Percentiles rank a stretch among this genome's conserved stretches.
Conservation (phyloP, 1,140 invertebrate species). For the Scaptomyza graminum region DNA sequence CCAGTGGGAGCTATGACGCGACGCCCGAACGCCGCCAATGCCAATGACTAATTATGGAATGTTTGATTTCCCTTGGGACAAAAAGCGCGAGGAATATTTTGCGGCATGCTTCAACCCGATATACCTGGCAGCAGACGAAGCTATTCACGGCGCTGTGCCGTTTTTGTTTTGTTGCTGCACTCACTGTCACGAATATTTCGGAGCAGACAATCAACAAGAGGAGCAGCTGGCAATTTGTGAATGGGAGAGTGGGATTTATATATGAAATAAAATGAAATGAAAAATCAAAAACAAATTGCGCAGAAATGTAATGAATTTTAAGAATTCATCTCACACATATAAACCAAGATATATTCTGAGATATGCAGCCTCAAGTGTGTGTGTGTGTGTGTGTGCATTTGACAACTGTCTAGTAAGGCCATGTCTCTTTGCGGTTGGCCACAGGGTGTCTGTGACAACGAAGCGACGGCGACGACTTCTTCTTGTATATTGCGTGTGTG, state of each 20-base stretch:
- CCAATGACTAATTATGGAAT: slow-evolving; percentile 84
- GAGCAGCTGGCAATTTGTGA: slow-evolving; percentile 53
- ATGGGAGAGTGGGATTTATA: background rate
- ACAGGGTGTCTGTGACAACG: slow-evolving; percentile 76
- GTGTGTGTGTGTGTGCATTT: slow-evolving; percentile 52
- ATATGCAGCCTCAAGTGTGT: slow-evolving; percentile 30
- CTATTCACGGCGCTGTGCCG: slow-evolving; percentile 61
- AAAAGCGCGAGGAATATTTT: slow-evolving; percentile 74
- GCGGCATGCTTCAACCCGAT: slow-evolving; percentile 38
- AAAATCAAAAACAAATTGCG: slow-evolving; percentile 81
- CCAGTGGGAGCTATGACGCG: slow-evolving; percentile 37
- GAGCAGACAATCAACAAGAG: slow-evolving; percentile 62
- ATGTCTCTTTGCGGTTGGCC: slow-evolving; percentile 80
- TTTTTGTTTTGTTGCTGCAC: slow-evolving; percentile 31
- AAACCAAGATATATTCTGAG: slow-evolving; percentile 20
- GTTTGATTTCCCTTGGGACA: slow-evolving; percentile 81
- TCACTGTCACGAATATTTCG: slow-evolving; percentile 40
- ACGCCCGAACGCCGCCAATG: slow-evolving; percentile 43
- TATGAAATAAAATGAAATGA: slow-evolving; percentile 73
- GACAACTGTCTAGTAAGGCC: slow-evolving; percentile 79
- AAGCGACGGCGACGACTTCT: slow-evolving; percentile 57
- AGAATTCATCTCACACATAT: slow-evolving; percentile 61
- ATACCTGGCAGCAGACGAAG: slow-evolving; percentile 49
- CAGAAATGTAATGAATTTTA: slow-evolving; percentile 81
- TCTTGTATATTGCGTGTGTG: slow-evolving; percentile 40